Conservation (phyloP, 2,888 invertebrate genomes). For the Calameuta filiformis region DNA sequence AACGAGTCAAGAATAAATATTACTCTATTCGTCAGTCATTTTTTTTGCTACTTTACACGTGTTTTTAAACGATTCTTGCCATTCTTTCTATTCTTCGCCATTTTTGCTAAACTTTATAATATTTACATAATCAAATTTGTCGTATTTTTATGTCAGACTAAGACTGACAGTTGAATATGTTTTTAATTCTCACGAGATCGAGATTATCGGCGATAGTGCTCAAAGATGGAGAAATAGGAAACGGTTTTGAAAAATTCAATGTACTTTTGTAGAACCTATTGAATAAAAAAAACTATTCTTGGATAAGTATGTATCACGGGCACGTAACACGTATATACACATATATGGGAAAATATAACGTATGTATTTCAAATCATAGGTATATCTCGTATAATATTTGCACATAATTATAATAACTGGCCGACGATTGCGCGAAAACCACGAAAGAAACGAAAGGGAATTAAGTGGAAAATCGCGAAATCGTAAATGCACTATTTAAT, state of each 20-base stretch:
- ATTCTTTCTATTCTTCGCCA: background rate
- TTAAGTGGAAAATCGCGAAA: background rate
- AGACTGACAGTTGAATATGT: background rate
- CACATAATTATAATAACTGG: background rate
- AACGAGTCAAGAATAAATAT: background rate
- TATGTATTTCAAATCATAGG: constrained; percentile 33
- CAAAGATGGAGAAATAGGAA: background rate
- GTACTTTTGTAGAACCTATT: background rate
- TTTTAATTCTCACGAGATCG: background rate
- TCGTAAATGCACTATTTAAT: background rate
- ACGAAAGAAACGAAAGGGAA: background rate
- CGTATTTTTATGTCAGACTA: background rate
- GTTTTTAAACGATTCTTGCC: background rate
- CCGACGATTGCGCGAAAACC: background rate
- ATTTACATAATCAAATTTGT: background rate
- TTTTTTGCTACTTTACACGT: background rate
- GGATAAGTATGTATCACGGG: background rate
- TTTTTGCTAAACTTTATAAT: background rate
- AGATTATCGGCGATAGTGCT: background rate
- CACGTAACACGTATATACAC: background rate
- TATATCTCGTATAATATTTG: constrained; percentile 19
- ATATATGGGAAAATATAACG: constrained; percentile 41
- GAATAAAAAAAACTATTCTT: background rate
- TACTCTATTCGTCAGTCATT: background rate
- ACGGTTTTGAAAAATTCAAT: background rate